phyloP scores from a whole-genome alignment of 2,888 invertebrate species.

The Drosophila austrosaltans region DNA sequence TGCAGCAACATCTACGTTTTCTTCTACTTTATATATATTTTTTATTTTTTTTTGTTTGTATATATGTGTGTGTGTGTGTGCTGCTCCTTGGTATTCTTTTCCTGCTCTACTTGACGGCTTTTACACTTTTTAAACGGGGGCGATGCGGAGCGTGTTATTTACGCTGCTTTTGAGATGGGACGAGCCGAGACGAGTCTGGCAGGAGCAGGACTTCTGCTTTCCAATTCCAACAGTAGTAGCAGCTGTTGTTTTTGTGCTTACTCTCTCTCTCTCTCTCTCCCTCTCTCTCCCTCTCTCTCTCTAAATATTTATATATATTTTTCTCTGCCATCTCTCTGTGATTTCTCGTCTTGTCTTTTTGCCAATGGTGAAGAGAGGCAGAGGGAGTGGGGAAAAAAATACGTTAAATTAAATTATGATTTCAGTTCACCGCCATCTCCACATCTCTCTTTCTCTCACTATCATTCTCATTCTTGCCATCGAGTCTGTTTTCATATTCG shows the following conservation, averaged over 20 bases:
- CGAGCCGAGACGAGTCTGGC: conserved; percentile 49
- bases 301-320: conserved; percentile 4
- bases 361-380: not conserved
- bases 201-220: conserved; percentile 41
- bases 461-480: conserved; percentile 16
- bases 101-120: conserved; percentile 65
- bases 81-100: conserved; percentile 24
- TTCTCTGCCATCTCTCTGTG: conserved; percentile 44
- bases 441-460: conserved; percentile 2
- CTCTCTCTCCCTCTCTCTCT: not conserved
- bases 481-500: conserved; percentile 60
- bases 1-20: conserved; percentile 6
- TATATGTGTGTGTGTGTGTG: not conserved
- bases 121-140: conserved; percentile 72
- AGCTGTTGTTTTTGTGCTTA: conserved; percentile 45
- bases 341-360: conserved; percentile 68
- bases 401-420: conserved; percentile 79
- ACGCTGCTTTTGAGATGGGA: conserved; percentile 63
- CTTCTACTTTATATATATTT: conserved; percentile 3
- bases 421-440: conserved; percentile 50
- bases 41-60: not conserved
- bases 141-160: conserved; percentile 69
- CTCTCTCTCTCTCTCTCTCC: not conserved
- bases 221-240: conserved; percentile 3
- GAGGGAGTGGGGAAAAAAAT: conserved; percentile 61